phyloP scores from a whole-genome alignment of 2,888 invertebrate genomes.

The Eupithecia inturbata region DNA sequence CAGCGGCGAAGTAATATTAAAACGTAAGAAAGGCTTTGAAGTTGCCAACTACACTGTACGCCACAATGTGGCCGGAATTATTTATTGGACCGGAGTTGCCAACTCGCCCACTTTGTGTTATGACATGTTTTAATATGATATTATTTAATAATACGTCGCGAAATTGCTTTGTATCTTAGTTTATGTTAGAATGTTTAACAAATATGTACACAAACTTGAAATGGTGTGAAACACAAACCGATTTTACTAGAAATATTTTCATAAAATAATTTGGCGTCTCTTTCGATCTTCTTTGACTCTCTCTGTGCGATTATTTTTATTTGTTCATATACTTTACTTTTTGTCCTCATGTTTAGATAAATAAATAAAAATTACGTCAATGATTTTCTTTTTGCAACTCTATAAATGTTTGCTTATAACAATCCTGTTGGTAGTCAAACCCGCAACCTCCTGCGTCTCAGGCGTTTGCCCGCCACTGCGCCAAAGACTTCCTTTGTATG shows the following conservation, averaged over 20 bases:
- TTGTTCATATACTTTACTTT: neutral
- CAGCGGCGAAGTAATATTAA: constrained; percentile 4
- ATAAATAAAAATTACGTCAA: neutral
- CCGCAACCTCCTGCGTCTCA: neutral
- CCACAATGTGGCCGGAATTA: constrained; percentile 9
- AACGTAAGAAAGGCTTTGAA: constrained; percentile 15
- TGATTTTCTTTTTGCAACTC: neutral
- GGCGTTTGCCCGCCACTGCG: neutral
- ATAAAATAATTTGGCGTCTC: neutral
- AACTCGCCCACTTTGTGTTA: constrained; percentile 8
- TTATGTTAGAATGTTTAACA: neutral
- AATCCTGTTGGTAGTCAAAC: neutral
- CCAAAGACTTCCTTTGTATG: neutral
- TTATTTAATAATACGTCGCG: neutral
- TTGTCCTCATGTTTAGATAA: neutral
- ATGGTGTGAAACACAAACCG: too few species aligned
- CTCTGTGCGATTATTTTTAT: neutral
- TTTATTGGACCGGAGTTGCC: constrained; percentile 14
- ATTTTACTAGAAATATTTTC: neutral
- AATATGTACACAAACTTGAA: neutral
- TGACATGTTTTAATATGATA: neutral
- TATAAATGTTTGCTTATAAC: neutral
- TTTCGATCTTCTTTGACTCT: neutral
- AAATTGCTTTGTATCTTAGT: neutral
- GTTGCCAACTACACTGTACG: constrained; percentile 5